phyloP scores from a whole-genome alignment of 53 echinoderm and acorn worm genomes.

The Antedon mediterranea region DNA sequence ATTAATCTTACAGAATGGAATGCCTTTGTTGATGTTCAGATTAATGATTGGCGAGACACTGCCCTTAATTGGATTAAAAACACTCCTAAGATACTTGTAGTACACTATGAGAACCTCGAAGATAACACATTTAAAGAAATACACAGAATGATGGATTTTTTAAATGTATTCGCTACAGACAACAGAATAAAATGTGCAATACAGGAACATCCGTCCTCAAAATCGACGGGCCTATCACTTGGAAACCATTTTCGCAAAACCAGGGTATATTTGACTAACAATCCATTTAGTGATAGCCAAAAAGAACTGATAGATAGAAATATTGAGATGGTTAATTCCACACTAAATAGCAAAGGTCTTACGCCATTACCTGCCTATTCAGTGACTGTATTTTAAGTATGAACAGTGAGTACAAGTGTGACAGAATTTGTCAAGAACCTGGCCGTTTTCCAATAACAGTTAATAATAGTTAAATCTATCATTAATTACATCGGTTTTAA shows the following conservation, averaged over 20 bases:
- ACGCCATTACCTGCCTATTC: conserved; percentile 18
- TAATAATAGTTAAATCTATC: too few relatives aligned
- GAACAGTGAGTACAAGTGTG: too few relatives aligned
- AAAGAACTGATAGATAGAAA: conserved; percentile 11
- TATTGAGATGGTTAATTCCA: conserved; percentile 19
- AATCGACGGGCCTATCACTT: conserved; percentile 39
- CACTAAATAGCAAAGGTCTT: conserved; percentile 14
- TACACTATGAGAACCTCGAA: conserved; percentile 42
- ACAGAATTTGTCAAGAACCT: too few relatives aligned
- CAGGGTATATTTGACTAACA: conserved; percentile 30
- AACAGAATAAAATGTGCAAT: conserved; percentile 48
- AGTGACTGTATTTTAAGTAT: conserved; percentile 7
- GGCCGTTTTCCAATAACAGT: too few relatives aligned
- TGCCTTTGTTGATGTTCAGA: conserved; percentile 19
- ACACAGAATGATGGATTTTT: conserved; percentile 35
- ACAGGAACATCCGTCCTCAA: conserved; percentile 38
- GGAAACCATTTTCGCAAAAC: conserved; percentile 53
- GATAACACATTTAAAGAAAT: conserved; percentile 35
- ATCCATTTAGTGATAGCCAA: conserved; percentile 19
- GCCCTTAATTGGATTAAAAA: conserved; percentile 38
- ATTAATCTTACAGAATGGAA: conserved; percentile 27
- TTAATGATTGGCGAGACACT: conserved; percentile 29
- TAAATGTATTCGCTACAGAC: conserved; percentile 24
- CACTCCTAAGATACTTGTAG: conserved; percentile 21
- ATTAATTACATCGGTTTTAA: too few relatives aligned